A percentile compares a stretch with the other conserved stretches of the same genome.
phyloP scores from a whole-genome alignment of 2,888 invertebrate genomes.

The Watsonalla binaria region DNA sequence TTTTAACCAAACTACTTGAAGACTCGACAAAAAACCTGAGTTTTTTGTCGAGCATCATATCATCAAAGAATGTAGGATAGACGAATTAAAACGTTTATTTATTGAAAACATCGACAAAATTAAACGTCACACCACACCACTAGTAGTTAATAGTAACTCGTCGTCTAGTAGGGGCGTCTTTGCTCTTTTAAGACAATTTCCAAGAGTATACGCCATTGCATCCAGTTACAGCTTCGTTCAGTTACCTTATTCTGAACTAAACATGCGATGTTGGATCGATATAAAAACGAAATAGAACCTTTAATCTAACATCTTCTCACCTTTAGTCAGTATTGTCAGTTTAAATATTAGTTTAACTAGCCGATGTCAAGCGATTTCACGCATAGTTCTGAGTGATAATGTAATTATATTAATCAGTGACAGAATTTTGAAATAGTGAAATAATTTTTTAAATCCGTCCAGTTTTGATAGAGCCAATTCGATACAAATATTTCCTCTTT shows the following conservation, averaged over 20 bases:
- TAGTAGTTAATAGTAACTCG: constrained; percentile 67
- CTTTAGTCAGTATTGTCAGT: background rate
- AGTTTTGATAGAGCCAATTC: too few relatives aligned
- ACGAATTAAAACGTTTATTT: background rate
- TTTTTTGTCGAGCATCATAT: too few relatives aligned
- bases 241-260: constrained; percentile 28
- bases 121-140: constrained; percentile 28
- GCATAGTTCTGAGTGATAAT: too few relatives aligned
- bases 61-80: too few relatives aligned
- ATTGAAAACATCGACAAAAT: constrained; percentile 10
- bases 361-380: too few relatives aligned
- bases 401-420: too few relatives aligned
- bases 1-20: too few relatives aligned
- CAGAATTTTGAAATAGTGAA: too few relatives aligned
- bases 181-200: constrained; percentile 70
- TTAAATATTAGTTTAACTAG: background rate
- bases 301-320: too few relatives aligned
- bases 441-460: too few relatives aligned
- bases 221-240: constrained; percentile 43
- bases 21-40: too few relatives aligned
- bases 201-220: constrained; percentile 59
- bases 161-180: constrained; percentile 56
- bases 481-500: too few relatives aligned
- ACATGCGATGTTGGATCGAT: background rate
- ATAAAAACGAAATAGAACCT: background rate